Evolutionary conservation across 2,888 invertebrate species (phyloP).

Genomic region (Hoplodrina blanda): DNA sequence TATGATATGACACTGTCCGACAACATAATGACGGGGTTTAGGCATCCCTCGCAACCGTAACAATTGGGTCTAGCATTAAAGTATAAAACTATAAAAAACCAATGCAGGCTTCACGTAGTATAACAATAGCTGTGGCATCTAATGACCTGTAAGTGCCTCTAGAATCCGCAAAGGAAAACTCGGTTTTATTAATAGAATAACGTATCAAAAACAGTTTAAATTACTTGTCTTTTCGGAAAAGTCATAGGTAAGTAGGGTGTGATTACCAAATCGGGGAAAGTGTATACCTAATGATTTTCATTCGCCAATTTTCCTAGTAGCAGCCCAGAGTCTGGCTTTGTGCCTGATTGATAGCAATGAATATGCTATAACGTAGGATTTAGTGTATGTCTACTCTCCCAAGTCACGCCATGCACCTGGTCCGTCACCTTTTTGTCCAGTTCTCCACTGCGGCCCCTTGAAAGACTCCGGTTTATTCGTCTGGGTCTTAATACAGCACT

Average conservation of each 20-base stretch:
- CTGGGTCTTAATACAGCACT: background rate
- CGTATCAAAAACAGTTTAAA: too few species aligned
- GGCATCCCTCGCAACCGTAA: background rate
- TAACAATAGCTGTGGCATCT: background rate
- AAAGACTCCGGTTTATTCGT: background rate
- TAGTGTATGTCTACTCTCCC: too few species aligned
- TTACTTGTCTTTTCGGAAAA: too few species aligned
- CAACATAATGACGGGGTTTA: slow-evolving; percentile 32
- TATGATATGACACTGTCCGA: slow-evolving; percentile 17
- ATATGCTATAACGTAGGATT: too few species aligned
- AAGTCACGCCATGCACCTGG: background rate
- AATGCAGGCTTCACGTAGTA: background rate
- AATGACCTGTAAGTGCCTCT: background rate
- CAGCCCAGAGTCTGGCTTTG: too few species aligned
- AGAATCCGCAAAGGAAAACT: slow-evolving; percentile 11
- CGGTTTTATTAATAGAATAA: too few species aligned
- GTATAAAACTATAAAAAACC: background rate
- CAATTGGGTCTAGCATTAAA: background rate
- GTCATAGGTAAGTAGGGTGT: too few species aligned
- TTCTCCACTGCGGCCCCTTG: background rate
- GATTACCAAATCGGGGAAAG: too few species aligned
- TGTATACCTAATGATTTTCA: too few species aligned
- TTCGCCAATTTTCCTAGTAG: too few species aligned
- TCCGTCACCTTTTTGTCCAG: background rate
- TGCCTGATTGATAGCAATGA: too few species aligned